A percentile compares a stretch with the other conserved stretches of the same genome.
Conservation (phyloP, 2,797 vertebrate genomes). For the Synanceia verrucosa region DNA sequence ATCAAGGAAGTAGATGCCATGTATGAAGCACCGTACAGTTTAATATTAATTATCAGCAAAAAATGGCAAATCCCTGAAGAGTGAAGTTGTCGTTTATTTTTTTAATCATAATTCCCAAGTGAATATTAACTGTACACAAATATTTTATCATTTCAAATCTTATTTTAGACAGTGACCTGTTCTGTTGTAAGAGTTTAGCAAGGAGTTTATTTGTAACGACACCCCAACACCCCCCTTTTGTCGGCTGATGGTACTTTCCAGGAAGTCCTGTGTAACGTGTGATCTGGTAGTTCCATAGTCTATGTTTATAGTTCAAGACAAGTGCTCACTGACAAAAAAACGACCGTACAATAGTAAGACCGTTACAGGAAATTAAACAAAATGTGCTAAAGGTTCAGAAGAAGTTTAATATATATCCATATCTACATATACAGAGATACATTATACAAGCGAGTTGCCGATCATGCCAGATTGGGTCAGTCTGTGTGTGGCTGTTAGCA, state of each 20-base stretch:
- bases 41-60: neutral
- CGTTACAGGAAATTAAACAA: neutral
- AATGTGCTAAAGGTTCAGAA: neutral
- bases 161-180: neutral
- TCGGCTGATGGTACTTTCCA: slow-evolving; percentile 65
- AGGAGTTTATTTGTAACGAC: neutral
- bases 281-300: neutral
- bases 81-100: too few species aligned
- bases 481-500: slow-evolving; percentile 77
- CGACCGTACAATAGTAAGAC: neutral
- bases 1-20: neutral
- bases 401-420: neutral
- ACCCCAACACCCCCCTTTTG: neutral
- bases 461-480: slow-evolving; percentile 86
- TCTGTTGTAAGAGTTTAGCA: neutral
- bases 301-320: neutral
- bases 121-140: neutral
- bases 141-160: accelerated
- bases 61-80: too few species aligned
- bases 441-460: too few species aligned
- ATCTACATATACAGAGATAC: too few species aligned
- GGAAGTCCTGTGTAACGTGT: slow-evolving; percentile 52
- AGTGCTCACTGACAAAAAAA: too few species aligned
- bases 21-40: neutral
- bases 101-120: too few species aligned